phyloP scores from a whole-genome alignment of 2,888 invertebrate species.

The Thera obeliscata region DNA sequence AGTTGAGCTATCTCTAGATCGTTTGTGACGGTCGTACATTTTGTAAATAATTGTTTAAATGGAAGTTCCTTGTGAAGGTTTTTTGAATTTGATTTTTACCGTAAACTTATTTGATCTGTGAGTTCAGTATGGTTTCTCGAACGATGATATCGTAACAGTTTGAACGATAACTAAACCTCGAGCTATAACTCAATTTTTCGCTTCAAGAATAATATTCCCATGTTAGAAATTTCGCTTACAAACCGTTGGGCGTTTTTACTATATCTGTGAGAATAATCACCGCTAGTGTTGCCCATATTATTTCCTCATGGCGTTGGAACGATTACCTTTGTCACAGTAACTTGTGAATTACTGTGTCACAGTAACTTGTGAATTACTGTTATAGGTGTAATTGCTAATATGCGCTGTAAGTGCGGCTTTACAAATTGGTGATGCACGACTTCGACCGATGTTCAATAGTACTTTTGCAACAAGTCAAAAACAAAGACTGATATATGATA shows the following conservation, averaged over 20 bases:
- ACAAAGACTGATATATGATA: no score
- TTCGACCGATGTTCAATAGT: not conserved
- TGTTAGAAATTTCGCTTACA: constrained; percentile 14
- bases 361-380: no score
- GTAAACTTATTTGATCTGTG: no score
- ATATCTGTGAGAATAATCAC: constrained; percentile 49
- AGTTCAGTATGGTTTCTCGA: no score
- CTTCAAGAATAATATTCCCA: constrained; percentile 9
- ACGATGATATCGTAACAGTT: no score
- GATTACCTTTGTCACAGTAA: constrained; percentile 17
- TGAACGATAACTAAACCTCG: no score
- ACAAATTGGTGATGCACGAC: not conserved
- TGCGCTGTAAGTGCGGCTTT: constrained; percentile 37
- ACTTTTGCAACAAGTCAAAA: no score
- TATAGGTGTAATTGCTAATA: constrained; percentile 27
- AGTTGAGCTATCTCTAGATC: no score
- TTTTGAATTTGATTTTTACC: no score
- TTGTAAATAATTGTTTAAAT: no score
- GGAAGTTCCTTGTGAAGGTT: no score
- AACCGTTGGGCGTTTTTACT: constrained; percentile 16
- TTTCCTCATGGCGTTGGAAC: constrained; percentile 53
- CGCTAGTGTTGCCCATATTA: constrained; percentile 39
- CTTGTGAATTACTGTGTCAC: constrained; percentile 19
- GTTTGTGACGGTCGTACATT: no score
- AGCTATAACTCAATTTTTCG: not conserved